phyloP scores from a whole-genome alignment of 1,140 invertebrate genomes.

The Vanessa tameamea region DNA sequence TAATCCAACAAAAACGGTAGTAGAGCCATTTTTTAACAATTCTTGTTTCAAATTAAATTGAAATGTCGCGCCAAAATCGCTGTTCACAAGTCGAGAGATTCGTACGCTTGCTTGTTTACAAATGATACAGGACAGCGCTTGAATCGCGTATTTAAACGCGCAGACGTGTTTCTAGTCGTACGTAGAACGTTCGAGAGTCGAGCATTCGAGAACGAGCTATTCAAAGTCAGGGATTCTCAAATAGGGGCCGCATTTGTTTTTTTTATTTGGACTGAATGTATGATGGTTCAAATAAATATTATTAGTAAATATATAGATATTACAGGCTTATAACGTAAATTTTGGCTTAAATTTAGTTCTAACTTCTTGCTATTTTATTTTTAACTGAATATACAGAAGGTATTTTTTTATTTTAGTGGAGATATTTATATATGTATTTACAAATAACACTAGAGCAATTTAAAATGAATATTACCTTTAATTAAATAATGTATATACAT shows the following conservation, averaged over 20 bases:
- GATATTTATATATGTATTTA: too few relatives aligned
- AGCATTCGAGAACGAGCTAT: constrained; percentile 45
- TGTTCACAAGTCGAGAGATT: constrained; percentile 1
- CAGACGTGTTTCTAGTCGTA: constrained; percentile 38
- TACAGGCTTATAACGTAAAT: too few relatives aligned
- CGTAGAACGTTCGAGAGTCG: constrained; percentile 34
- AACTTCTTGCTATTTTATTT: too few relatives aligned
- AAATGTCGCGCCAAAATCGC: neutral
- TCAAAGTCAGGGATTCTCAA: constrained; percentile 32
- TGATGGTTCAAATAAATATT: too few relatives aligned
- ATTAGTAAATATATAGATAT: too few relatives aligned
- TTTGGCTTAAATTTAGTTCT: too few relatives aligned
- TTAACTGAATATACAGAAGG: too few relatives aligned
- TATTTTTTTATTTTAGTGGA: too few relatives aligned
- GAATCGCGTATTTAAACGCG: constrained; percentile 39
- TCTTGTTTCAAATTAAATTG: neutral
- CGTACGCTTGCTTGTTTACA: constrained; percentile 21
- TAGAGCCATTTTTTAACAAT: constrained; percentile 50
- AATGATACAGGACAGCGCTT: constrained; percentile 32
- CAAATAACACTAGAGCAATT: too few relatives aligned
- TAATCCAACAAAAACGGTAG: constrained; percentile 61
- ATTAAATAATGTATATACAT: too few relatives aligned
- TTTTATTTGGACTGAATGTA: neutral
- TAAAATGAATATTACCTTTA: too few relatives aligned
- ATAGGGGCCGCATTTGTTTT: constrained; percentile 10